phyloP scores from a whole-genome alignment of 2,113 vertebrate genomes.

The Pterocles orientalis region DNA sequence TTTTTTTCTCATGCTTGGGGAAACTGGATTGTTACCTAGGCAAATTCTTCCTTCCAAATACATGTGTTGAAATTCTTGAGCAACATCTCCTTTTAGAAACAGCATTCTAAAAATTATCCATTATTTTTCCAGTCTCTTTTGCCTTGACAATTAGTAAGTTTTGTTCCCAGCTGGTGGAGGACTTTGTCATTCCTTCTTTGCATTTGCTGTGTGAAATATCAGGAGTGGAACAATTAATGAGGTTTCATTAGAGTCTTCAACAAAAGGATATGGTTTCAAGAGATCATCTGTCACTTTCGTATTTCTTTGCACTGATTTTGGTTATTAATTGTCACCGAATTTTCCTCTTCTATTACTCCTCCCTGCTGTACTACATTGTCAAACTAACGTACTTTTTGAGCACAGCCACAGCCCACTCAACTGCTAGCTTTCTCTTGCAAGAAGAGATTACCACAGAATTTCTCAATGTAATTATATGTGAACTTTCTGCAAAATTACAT shows the following conservation, averaged over 20 bases:
- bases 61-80: background rate
- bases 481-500: constrained; percentile 8
- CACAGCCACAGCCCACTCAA: constrained; percentile 22
- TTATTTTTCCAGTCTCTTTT: background rate
- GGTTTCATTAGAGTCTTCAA: background rate
- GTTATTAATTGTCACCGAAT: background rate
- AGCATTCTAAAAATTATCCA: background rate
- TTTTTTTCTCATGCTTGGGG: background rate
- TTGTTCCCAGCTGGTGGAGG: background rate
- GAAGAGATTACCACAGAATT: constrained; percentile 3
- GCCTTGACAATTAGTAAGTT: background rate
- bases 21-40: background rate
- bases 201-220: background rate
- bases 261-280: background rate
- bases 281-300: background rate
- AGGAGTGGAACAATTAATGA: background rate
- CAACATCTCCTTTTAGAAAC: background rate
- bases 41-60: background rate
- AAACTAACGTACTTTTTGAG: constrained; percentile 31
- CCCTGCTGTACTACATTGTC: background rate
- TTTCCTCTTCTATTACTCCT: background rate
- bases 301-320: background rate
- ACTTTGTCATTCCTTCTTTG: background rate
- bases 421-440: background rate
- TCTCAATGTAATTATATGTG: background rate